Evolutionary conservation across 2,797 vertebrate species (phyloP).

Genomic region (Naso thynnoides): DNA sequence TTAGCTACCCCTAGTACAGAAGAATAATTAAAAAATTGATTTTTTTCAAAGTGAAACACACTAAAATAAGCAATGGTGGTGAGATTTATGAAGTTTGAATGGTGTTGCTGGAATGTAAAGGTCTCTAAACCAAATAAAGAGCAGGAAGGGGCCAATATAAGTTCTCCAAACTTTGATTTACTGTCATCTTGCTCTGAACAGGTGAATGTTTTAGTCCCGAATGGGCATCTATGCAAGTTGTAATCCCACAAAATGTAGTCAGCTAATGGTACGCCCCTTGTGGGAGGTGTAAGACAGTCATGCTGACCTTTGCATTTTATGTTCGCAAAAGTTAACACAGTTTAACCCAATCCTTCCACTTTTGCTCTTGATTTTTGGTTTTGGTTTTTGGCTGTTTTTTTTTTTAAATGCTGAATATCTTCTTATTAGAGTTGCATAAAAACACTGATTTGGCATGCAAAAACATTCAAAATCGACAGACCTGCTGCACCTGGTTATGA

Average conservation of each 20-base stretch:
- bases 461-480: neutral
- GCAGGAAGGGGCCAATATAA: too few relatives aligned
- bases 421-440: neutral
- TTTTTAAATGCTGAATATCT: neutral
- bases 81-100: neutral
- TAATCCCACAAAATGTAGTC: neutral
- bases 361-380: neutral
- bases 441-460: neutral
- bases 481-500: neutral
- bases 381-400: too few relatives aligned
- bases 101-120: neutral
- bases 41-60: too few relatives aligned
- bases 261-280: neutral
- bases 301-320: neutral
- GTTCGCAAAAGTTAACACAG: neutral
- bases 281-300: neutral
- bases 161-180: neutral
- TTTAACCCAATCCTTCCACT: neutral
- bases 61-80: neutral
- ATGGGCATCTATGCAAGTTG: neutral
- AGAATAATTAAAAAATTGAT: too few relatives aligned
- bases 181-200: too few relatives aligned
- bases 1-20: too few relatives aligned
- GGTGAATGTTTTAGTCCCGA: neutral
- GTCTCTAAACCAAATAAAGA: neutral